A percentile compares a stretch with the other conserved stretches of the same genome.
Evolutionary conservation across 2,797 vertebrate species (phyloP).

Genomic region (Urocyon cinereoargenteus): DNA sequence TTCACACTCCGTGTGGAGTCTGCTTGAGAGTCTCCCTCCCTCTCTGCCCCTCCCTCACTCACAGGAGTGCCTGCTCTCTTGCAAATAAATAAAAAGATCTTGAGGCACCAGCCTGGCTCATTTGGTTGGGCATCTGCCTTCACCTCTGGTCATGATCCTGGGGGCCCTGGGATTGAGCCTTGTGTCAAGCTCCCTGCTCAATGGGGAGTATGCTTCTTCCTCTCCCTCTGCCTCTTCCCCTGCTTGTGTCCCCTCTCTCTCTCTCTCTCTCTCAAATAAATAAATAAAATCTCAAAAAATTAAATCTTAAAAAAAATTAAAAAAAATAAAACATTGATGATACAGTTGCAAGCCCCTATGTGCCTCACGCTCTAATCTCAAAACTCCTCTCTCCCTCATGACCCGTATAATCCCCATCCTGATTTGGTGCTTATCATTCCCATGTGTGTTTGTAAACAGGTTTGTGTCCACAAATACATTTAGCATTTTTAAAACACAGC

Average conservation of each 20-base stretch:
- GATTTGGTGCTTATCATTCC: neutral
- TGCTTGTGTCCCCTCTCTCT: no score
- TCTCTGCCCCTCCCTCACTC: no score
- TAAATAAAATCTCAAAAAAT: neutral
- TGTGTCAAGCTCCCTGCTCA: no score
- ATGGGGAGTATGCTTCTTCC: no score
- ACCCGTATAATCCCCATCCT: accelerated
- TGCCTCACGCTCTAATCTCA: accelerated
- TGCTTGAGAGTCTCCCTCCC: neutral
- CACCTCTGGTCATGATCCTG: no score
- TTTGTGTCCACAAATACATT: neutral
- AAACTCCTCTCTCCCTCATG: accelerated
- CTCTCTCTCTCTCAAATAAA: neutral
- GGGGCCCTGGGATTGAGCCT: no score
- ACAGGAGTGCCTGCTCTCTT: no score
- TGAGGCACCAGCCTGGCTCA: no score
- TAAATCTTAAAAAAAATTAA: neutral
- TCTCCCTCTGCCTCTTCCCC: no score
- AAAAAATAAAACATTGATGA: neutral
- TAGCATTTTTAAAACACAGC: neutral
- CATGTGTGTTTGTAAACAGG: neutral
- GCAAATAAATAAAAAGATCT: neutral
- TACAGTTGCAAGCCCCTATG: accelerated
- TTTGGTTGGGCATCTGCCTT: no score
- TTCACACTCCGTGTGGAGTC: neutral